phyloP scores from a whole-genome alignment of 2,888 invertebrate genomes.

The Tachina grossa region DNA sequence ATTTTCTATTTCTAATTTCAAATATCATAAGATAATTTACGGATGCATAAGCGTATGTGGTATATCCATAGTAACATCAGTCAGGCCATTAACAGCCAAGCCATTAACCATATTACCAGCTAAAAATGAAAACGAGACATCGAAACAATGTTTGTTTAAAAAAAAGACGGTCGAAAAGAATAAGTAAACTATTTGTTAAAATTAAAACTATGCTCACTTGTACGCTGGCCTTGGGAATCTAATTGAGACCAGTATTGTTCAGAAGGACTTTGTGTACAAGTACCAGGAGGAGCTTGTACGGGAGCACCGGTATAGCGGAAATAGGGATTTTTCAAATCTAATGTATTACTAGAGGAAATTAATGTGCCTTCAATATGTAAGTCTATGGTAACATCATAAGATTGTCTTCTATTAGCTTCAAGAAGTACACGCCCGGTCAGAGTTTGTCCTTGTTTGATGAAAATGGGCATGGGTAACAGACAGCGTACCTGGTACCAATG shows the following conservation, averaged over 20 bases:
- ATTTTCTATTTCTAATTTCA: conserved; percentile 41
- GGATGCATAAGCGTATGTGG: conserved; percentile 83
- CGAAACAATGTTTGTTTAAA: conserved; percentile 48
- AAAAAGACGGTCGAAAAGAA: conserved; percentile 21
- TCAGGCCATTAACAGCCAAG: conserved; percentile 89
- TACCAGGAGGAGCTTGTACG: conserved; percentile 95
- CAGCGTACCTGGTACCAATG: conserved; percentile 99
- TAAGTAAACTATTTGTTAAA: conserved; percentile 62
- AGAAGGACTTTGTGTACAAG: conserved; percentile 94
- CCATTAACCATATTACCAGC: conserved; percentile 90
- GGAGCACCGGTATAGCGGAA: conserved; percentile 98
- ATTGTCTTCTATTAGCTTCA: conserved; percentile 97
- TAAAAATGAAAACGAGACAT: conserved; percentile 74
- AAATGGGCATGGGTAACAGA: conserved; percentile 95
- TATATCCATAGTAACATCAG: conserved; percentile 89
- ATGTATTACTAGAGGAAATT: conserved; percentile 92
- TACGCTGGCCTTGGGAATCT: conserved; percentile 86
- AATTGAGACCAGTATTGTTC: conserved; percentile 95
- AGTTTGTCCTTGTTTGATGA: conserved; percentile 96
- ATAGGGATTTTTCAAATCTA: conserved; percentile 99
- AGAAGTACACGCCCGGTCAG: conserved; percentile 94
- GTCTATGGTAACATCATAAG: conserved; percentile 99
- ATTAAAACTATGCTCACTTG: conserved; percentile 71
- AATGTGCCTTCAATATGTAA: conserved; percentile 94
- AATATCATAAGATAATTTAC: conserved; percentile 65